Conservation (phyloP, 2,888 invertebrate genomes). For the Eumerus sabulonum region DNA sequence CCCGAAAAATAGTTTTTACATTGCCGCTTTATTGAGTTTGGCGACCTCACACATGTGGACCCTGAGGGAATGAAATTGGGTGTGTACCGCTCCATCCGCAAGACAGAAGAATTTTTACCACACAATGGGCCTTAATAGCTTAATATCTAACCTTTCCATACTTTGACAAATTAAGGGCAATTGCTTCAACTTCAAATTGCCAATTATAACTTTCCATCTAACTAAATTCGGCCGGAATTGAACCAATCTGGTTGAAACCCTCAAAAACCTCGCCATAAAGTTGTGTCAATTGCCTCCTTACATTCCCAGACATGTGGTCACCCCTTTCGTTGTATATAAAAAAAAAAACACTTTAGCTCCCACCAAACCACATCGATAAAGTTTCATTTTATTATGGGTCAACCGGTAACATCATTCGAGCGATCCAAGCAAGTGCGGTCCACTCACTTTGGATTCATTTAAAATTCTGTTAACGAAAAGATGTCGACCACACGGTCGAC, state of each 20-base stretch:
- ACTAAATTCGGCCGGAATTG: no score
- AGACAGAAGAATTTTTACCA: no score
- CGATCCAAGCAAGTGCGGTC: constrained; percentile 55
- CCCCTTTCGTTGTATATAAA: not conserved
- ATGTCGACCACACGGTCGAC: not conserved
- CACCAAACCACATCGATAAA: constrained; percentile 53
- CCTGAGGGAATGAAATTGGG: no score
- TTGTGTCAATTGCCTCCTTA: not conserved
- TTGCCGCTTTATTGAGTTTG: no score
- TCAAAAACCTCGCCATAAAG: no score
- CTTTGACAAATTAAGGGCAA: no score
- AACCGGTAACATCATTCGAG: constrained; percentile 38
- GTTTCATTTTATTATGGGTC: constrained; percentile 45
- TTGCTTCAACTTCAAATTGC: constrained; percentile 25
- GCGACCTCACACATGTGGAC: no score
- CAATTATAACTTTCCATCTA: constrained; percentile 25
- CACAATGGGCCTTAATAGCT: no score
- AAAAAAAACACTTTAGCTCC: constrained; percentile 34
- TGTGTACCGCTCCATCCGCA: no score
- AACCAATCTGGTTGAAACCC: no score
- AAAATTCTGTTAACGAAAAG: constrained; percentile 50
- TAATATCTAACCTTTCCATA: no score
- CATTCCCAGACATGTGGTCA: not conserved
- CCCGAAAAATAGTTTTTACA: no score
- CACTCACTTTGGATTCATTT: constrained; percentile 44